A percentile compares a stretch with the other conserved stretches of the same genome.
These are phyloP conservation scores for Atrichornis clamosus DNA, from an alignment of 2,113 vertebrate genomes.

Conservation along the genomic window DNA sequence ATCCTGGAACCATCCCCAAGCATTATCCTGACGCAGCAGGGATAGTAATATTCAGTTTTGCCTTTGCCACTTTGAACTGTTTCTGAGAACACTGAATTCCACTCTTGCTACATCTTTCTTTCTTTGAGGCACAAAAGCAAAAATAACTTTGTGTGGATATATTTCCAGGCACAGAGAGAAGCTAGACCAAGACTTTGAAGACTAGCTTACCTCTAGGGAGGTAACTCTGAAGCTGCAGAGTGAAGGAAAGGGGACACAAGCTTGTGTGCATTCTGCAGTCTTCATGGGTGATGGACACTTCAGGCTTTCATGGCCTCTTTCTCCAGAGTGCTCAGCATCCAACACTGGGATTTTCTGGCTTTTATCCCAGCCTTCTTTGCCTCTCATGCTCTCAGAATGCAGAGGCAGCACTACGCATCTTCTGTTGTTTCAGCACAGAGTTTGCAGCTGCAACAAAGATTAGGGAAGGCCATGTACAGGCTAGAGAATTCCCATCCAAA, in stretches of 20 bases:
- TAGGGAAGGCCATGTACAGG: not conserved
- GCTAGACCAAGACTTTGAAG: not conserved
- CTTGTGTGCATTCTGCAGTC: not conserved
- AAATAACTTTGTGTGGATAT: not conserved
- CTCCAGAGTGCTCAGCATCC: not conserved
- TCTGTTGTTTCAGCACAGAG: not conserved
- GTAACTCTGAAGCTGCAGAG: not conserved
- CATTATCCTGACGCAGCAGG: not conserved
- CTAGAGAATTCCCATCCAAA: not conserved
- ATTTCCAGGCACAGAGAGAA: not conserved
- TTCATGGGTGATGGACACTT: not conserved
- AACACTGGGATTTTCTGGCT: not conserved
- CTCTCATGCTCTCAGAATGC: rapidly evolving
- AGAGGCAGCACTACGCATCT: not conserved
- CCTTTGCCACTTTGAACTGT: not conserved
- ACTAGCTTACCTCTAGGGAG: not conserved
- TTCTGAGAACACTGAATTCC: not conserved
- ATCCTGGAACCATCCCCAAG: not conserved
- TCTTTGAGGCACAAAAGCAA: not conserved
- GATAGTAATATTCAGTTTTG: not conserved
- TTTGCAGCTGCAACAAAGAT: not conserved
- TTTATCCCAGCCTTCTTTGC: not conserved
- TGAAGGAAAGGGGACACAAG: not conserved
- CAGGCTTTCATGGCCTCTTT: not conserved
- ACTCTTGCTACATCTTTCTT: not conserved